Evolutionary conservation across 1,140 invertebrate genomes (phyloP).

Genomic region (Stenopsyche tienmushanensis): DNA sequence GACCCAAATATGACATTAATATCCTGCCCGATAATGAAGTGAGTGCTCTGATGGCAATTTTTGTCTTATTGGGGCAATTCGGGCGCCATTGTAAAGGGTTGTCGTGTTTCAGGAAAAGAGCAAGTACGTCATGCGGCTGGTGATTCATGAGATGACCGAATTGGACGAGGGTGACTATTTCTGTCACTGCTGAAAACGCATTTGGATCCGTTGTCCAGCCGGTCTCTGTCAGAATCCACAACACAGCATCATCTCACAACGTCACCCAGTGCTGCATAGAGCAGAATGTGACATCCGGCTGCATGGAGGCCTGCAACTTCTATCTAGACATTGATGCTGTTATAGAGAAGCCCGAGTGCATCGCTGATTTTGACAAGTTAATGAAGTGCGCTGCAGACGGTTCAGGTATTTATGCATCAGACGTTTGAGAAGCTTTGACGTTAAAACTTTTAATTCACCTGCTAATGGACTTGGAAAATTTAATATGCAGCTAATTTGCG

Average conservation of each 20-base stretch:
- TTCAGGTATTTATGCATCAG: conserved; percentile 53
- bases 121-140: conserved; percentile 70
- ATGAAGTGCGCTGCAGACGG: conserved; percentile 82
- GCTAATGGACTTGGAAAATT: too few species aligned
- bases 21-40: conserved; percentile 59
- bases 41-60: conserved; percentile 27
- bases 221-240: conserved; percentile 69
- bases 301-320: conserved; percentile 77
- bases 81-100: too few species aligned
- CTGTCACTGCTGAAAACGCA: conserved; percentile 78
- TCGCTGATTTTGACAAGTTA: conserved; percentile 79
- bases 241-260: conserved; percentile 62
- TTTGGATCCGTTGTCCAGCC: conserved; percentile 70
- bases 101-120: conserved; percentile 51
- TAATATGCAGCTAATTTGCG: too few species aligned
- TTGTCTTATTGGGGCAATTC: conserved; percentile 4
- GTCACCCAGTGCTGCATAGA: conserved; percentile 73
- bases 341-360: conserved; percentile 74
- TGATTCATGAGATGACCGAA: conserved; percentile 68
- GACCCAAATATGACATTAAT: conserved; percentile 69
- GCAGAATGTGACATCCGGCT: conserved; percentile 71
- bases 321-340: conserved; percentile 79
- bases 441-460: too few species aligned
- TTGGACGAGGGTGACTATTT: conserved; percentile 75
- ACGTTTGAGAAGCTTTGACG: too few species aligned